phyloP scores from a whole-genome alignment of 2,113 vertebrate genomes.

The Xenopus borealis region DNA sequence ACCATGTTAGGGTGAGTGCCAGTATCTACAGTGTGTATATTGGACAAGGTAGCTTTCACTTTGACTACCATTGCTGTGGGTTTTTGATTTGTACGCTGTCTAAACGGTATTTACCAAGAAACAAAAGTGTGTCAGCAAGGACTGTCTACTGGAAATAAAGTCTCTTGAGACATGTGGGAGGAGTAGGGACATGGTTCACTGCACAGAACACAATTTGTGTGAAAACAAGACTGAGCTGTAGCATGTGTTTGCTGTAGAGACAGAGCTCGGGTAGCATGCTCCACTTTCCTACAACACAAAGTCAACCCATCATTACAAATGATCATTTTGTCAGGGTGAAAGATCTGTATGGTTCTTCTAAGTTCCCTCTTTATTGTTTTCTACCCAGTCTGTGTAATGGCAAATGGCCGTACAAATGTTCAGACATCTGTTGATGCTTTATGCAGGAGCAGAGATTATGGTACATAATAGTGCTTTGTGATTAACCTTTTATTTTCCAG shows the following conservation, averaged over 20 bases:
- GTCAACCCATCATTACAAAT: conserved; percentile 12
- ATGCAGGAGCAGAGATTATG: too few relatives aligned
- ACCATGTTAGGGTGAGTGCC: too few relatives aligned
- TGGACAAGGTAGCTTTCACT: neutral
- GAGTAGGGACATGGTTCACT: neutral
- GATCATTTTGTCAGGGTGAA: conserved; percentile 4
- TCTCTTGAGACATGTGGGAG: conserved; percentile 3
- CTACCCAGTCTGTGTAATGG: neutral
- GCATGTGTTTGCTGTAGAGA: neutral
- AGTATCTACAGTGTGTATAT: too few relatives aligned
- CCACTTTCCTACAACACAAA: neutral
- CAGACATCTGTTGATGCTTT: conserved; percentile 42
- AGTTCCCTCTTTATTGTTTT: conserved; percentile 13
- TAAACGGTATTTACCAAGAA: neutral
- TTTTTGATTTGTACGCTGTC: neutral
- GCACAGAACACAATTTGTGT: conserved; percentile 1
- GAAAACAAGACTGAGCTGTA: neutral
- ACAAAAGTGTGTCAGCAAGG: neutral
- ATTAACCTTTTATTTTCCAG: too few relatives aligned
- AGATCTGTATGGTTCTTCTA: neutral
- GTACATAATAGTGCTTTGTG: too few relatives aligned
- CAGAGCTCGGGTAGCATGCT: neutral
- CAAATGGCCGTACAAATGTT: conserved; percentile 52
- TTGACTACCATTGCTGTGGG: neutral
- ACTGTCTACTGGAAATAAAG: neutral